Evolutionary conservation across 2,797 vertebrate genomes (phyloP).

Genomic region (Scleropages formosus): DNA sequence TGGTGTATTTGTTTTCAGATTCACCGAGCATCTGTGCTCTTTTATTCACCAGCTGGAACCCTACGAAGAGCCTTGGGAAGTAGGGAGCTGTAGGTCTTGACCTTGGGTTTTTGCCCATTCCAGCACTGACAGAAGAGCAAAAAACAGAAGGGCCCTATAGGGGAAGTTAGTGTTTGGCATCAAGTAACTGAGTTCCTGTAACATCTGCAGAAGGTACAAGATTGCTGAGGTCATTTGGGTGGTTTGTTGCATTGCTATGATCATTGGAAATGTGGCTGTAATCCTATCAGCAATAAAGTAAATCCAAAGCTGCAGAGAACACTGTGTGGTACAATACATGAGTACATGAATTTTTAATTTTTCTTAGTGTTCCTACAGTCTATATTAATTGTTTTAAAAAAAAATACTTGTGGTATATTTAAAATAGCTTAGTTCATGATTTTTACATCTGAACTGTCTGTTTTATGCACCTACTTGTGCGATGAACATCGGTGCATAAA

Average conservation of each 20-base stretch:
- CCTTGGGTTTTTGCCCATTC: no score
- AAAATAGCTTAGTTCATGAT: no score
- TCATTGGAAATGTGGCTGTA: slow-evolving; percentile 16
- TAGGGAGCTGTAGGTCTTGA: no score
- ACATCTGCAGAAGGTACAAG: background rate
- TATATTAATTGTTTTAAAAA: background rate
- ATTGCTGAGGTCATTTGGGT: background rate
- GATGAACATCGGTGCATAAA: no score
- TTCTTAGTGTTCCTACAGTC: background rate
- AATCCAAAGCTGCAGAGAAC: slow-evolving; percentile 2
- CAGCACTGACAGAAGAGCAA: no score
- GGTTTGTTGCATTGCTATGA: slow-evolving; percentile 14
- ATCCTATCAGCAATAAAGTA: slow-evolving; percentile 29
- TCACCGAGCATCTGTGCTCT: background rate
- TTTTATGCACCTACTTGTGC: no score
- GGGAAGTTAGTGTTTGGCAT: no score
- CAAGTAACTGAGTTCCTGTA: no score
- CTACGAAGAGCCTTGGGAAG: no score
- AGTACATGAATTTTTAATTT: background rate
- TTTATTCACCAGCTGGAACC: background rate
- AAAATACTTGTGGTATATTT: no score
- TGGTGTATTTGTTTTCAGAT: background rate
- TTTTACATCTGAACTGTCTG: no score
- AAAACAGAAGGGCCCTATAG: no score
- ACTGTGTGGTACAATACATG: background rate